phyloP scores from a whole-genome alignment of 2,797 vertebrate genomes.

The Rhinoraja longicauda region DNA sequence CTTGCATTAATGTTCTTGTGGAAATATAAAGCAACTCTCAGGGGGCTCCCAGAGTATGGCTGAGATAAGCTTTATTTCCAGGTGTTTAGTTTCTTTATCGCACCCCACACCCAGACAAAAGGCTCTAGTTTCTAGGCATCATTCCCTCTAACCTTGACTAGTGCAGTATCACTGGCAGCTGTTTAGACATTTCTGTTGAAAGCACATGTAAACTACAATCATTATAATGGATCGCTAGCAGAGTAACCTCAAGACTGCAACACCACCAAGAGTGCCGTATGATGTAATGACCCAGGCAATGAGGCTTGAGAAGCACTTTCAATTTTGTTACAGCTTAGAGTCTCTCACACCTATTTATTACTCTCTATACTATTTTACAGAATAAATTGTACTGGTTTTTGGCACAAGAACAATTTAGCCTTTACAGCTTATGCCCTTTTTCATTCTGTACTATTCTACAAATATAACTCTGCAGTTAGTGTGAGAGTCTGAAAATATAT shows the following conservation, averaged over 20 bases:
- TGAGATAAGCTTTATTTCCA: conserved; percentile 22
- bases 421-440: background rate
- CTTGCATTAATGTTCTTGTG: conserved; percentile 17
- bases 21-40: background rate
- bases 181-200: conserved; percentile 35
- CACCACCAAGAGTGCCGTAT: background rate
- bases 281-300: background rate
- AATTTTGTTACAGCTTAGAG: background rate
- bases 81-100: conserved; percentile 27
- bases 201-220: background rate
- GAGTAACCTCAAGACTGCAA: background rate
- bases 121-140: conserved; percentile 27
- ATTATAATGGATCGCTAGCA: conserved; percentile 15
- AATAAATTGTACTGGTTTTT: background rate
- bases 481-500: background rate
- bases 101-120: conserved; percentile 27
- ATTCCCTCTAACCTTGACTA: conserved; percentile 35
- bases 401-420: background rate
- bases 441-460: conserved; percentile 10
- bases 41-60: background rate
- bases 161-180: conserved; percentile 19
- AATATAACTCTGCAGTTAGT: background rate
- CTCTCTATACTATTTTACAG: background rate
- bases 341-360: background rate
- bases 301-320: background rate